Evolutionary conservation across 2,888 invertebrate genomes (phyloP).

Genomic region (Luperina nickerlii): DNA sequence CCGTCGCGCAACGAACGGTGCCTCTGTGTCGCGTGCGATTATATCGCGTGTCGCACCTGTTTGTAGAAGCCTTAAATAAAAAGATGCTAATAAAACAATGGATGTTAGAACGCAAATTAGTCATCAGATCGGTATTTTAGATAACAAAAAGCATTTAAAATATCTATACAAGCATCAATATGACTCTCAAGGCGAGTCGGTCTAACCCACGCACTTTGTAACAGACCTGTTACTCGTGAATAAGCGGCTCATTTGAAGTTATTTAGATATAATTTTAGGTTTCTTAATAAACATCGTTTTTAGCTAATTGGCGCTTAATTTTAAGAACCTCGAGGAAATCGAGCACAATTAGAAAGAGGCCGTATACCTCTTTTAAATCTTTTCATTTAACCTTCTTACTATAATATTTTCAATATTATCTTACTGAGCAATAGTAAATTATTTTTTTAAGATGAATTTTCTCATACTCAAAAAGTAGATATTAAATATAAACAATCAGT

Average conservation of each 20-base stretch:
- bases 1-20: no score
- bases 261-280: constrained; percentile 1
- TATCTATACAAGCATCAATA: constrained; percentile 1
- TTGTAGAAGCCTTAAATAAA: not conserved
- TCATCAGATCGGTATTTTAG: constrained; percentile 11
- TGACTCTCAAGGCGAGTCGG: constrained; percentile 48
- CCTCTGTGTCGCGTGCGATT: no score
- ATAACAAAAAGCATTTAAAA: constrained; percentile 37
- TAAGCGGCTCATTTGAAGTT: not conserved
- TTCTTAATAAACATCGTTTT: not conserved
- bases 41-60: no score
- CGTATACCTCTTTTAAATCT: not conserved
- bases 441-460: not conserved
- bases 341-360: not conserved
- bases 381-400: not conserved
- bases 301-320: constrained; percentile 14
- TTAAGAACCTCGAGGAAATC: not conserved
- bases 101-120: not conserved
- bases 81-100: not conserved
- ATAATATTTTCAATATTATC: not conserved
- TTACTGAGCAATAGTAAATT: not conserved
- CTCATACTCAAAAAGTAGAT: not conserved
- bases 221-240: constrained; percentile 14
- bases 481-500: not conserved
- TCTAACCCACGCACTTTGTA: constrained; percentile 16